Conservation (phyloP, 2,113 vertebrate genomes). For the Aplodontia rufa region DNA sequence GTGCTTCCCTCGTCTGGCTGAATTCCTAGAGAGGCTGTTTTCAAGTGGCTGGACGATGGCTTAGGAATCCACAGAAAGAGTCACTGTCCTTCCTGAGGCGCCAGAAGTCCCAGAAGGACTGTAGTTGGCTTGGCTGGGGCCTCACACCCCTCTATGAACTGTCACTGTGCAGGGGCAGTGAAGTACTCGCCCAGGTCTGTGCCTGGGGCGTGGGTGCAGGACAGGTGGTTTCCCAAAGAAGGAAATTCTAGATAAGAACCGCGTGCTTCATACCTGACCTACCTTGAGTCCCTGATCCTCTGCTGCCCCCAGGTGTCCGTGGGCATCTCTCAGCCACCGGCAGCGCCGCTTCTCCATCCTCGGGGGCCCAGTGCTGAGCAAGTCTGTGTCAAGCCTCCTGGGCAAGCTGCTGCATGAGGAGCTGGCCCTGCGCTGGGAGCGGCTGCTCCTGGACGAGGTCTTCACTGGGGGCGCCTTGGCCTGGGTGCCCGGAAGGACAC, state of each 20-base stretch:
- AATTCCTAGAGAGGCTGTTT: neutral
- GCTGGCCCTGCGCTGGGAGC: slow-evolving; percentile 81
- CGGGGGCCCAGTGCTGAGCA: slow-evolving; percentile 79
- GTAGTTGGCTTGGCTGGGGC: neutral
- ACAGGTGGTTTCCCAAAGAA: neutral
- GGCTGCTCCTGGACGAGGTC: slow-evolving; percentile 80
- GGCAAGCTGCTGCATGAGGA: slow-evolving; percentile 86
- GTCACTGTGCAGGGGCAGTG: neutral
- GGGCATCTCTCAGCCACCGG: neutral
- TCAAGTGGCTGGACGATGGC: neutral
- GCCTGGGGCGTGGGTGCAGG: neutral
- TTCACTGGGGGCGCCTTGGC: slow-evolving; percentile 87
- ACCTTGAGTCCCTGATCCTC: neutral
- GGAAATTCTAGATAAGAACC: neutral
- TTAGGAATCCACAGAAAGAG: neutral
- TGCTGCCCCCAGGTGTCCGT: slow-evolving; percentile 73
- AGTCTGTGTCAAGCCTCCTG: slow-evolving; percentile 84
- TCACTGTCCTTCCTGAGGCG: neutral
- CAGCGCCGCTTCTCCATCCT: slow-evolving; percentile 78
- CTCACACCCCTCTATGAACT: neutral
- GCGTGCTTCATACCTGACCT: neutral
- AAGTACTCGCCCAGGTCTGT: neutral
- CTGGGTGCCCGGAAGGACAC: slow-evolving; percentile 74
- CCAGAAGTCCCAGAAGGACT: neutral
- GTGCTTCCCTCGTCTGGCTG: neutral